Evolutionary conservation across 2,113 vertebrate species (phyloP).

Genomic region (Cnemophilus loriae): DNA sequence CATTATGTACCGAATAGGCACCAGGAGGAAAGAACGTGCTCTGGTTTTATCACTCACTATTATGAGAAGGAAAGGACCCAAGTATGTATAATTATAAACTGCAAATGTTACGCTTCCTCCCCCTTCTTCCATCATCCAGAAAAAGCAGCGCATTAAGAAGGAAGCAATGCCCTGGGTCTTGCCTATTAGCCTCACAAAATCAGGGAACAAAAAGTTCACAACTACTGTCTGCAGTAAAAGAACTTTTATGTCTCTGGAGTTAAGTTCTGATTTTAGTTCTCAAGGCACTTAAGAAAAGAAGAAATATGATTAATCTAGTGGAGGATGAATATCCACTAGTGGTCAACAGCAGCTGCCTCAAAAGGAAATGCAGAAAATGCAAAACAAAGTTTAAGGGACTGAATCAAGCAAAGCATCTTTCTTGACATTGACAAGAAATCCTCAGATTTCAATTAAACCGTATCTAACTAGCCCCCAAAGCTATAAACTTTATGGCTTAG

Average conservation of each 20-base stretch:
- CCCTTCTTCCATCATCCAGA: not conserved
- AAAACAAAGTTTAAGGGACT: not conserved
- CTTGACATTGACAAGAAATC: not conserved
- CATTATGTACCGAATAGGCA: slow-evolving; percentile 50
- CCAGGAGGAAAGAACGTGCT: slow-evolving; percentile 39
- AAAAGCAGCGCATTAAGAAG: slow-evolving; percentile 22
- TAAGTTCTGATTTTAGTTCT: not conserved
- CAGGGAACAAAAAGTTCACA: not conserved
- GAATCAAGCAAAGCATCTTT: not conserved
- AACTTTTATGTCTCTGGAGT: not conserved
- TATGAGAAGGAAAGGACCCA: slow-evolving; percentile 40
- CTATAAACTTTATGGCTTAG: not conserved
- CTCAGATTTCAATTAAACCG: not conserved
- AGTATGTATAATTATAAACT: slow-evolving; percentile 50
- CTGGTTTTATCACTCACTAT: slow-evolving; percentile 53
- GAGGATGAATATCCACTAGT: not conserved
- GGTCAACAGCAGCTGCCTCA: not conserved
- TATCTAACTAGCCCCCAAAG: not conserved
- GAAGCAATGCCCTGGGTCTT: not conserved
- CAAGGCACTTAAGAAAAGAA: not conserved
- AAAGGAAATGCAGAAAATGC: not conserved
- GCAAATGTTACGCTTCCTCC: slow-evolving; percentile 39
- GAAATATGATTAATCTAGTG: not conserved
- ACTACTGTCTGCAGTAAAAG: not conserved
- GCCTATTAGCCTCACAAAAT: not conserved